Evolutionary conservation across 2,113 vertebrate genomes (phyloP), one percentile per base, ranked within the genome.

Genomic region (Psettodes erumei): DNA sequence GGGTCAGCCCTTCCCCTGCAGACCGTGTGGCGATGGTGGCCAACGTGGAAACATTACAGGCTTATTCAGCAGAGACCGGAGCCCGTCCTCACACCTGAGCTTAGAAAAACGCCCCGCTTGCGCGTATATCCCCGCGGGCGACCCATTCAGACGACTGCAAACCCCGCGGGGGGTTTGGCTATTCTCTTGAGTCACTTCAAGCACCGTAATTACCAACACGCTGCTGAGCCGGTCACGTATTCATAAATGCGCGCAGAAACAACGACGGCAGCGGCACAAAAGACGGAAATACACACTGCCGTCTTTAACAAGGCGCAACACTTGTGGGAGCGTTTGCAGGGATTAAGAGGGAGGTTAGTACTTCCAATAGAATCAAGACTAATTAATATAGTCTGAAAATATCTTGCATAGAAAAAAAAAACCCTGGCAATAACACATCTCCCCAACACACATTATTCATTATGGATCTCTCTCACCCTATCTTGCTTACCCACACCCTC

Each of bases 341-440:
- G 62, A 69, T 53, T 56, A 47, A 61, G 30, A 50, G 38, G 23
- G 30, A 72, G 23, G 38, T 65, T 42, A 16, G 62, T 38, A 47
- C 27, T 55, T 69, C 5, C 23, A 63, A 37, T 11, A 8, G 47
- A 42, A 50, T 27, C 30, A 61, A 81, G n/a, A 76, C 47, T 61
- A 54, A 58, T 70, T 71, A 75, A 43, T 47, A 38, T 13, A 62
- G 42, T 45, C 69, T 75, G 59, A 75, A 77, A 64, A 70, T 71
- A 75, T 42, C 47, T 10, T 1, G 28, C 28, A 64, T 1, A 16
- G 28, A 45, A 81, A 78, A 54, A n/a, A 45, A 81, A 78, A 54
- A n/a, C 56, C 16, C 37, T 35, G 42, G 2, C 8, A 75, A 63
- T 62, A 68, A 53, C 43, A 35, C 28, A 71, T 66, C 58, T 59